phyloP scores from a whole-genome alignment of 2,797 vertebrate species.

The Acanthiza pusilla region DNA sequence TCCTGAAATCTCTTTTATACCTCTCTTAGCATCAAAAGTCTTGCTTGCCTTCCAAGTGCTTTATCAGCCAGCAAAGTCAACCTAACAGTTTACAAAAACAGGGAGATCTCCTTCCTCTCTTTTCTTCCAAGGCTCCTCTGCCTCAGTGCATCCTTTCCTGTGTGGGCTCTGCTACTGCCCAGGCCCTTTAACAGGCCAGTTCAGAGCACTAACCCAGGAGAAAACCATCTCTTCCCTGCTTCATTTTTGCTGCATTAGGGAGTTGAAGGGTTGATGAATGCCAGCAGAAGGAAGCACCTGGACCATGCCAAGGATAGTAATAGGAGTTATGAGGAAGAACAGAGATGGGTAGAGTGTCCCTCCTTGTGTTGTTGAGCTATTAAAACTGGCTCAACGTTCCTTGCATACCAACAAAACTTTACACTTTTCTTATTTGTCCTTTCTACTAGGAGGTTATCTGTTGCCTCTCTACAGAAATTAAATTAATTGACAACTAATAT shows the following conservation, averaged over 20 bases:
- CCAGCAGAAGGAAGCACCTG: neutral
- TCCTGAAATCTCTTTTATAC: neutral
- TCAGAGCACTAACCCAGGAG: neutral
- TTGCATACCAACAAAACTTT: neutral
- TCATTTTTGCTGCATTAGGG: neutral
- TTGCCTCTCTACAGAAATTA: neutral
- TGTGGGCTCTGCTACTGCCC: neutral
- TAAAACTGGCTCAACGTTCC: neutral
- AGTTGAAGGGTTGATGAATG: neutral
- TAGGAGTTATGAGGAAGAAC: neutral
- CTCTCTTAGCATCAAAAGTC: neutral
- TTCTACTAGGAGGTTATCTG: neutral
- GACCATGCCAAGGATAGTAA: neutral
- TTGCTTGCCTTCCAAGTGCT: neutral
- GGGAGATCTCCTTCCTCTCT: neutral
- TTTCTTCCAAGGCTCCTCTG: neutral
- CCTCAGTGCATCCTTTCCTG: neutral
- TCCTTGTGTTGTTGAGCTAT: neutral
- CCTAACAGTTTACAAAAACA: neutral
- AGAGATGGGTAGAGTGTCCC: neutral
- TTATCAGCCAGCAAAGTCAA: neutral
- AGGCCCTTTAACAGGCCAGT: neutral
- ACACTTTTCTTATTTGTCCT: neutral
- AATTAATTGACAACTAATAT: neutral
- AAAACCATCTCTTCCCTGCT: neutral